Percentiles rank a stretch among this genome's conserved stretches.
phyloP scores from a whole-genome alignment of 2,888 invertebrate species.

The Prosopocoilus inquinatus region DNA sequence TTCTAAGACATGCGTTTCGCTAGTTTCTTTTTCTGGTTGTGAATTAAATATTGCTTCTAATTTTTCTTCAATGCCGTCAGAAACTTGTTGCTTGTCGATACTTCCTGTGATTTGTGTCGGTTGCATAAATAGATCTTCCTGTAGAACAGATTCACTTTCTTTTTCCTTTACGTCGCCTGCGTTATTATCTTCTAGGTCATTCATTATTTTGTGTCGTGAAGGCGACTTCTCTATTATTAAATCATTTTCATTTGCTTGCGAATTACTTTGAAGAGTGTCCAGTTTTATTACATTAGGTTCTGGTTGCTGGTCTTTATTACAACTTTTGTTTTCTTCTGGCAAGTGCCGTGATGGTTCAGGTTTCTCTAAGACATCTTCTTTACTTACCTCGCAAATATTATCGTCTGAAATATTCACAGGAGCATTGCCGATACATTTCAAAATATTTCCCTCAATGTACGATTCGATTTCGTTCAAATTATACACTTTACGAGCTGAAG shows the following conservation, averaged over 20 bases:
- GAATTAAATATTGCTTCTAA: slow-evolving; percentile 10
- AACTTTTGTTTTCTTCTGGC: no score
- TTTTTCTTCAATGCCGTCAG: slow-evolving; percentile 5
- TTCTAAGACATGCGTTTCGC: neutral
- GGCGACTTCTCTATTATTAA: no score
- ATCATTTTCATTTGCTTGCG: no score
- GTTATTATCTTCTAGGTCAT: neutral
- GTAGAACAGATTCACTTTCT: neutral
- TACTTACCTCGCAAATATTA: no score
- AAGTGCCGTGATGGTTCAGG: no score
- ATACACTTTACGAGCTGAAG: neutral
- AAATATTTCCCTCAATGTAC: slow-evolving; percentile 15
- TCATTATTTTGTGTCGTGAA: no score
- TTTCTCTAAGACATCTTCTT: no score
- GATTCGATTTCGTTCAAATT: slow-evolving; percentile 15
- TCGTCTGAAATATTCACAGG: no score
- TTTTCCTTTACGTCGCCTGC: neutral
- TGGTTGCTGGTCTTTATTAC: no score
- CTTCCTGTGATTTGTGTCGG: slow-evolving; percentile 4
- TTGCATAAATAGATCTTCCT: neutral
- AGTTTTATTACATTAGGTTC: no score
- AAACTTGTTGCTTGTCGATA: neutral
- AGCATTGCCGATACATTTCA: neutral
- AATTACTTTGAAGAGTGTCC: no score
- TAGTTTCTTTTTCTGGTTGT: neutral